Evolutionary conservation across 2,888 invertebrate species (phyloP).

Genomic region (Graphium colonna): DNA sequence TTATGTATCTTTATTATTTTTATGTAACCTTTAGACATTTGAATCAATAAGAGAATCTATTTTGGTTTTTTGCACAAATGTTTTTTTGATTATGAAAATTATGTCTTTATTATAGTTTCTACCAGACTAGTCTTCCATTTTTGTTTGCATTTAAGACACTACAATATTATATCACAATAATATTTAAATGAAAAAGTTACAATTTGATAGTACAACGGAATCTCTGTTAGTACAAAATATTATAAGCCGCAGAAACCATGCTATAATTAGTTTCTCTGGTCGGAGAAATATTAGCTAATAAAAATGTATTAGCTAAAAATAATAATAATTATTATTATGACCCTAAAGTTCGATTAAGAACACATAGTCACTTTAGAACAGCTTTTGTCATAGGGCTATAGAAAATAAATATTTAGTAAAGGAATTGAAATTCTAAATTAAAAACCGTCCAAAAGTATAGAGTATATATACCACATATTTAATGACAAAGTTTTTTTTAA

Average conservation of each 20-base stretch:
- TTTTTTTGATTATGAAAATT: neutral
- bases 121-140: constrained; percentile 12
- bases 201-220: neutral
- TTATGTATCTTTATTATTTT: neutral
- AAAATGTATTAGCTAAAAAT: neutral
- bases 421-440: neutral
- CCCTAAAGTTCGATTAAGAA: constrained; percentile 5
- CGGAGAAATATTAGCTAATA: neutral
- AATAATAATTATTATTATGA: neutral
- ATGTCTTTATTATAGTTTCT: neutral
- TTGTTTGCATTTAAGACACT: constrained; percentile 12
- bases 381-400: too few species aligned
- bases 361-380: too few species aligned
- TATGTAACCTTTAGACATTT: too few species aligned
- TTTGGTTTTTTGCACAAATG: constrained; percentile 5
- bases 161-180: constrained; percentile 5
- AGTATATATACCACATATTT: neutral
- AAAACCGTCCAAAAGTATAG: neutral
- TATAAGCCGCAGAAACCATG: neutral
- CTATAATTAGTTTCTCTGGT: neutral
- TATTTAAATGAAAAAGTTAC: neutral
- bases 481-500: neutral
- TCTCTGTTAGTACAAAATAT: neutral
- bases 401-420: neutral
- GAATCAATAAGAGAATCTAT: neutral